A percentile compares a stretch with the other conserved stretches of the same genome.
These are phyloP conservation scores for Drosophila affinis DNA, from an alignment of 2,888 invertebrate genomes.

Conservation along the genomic window DNA sequence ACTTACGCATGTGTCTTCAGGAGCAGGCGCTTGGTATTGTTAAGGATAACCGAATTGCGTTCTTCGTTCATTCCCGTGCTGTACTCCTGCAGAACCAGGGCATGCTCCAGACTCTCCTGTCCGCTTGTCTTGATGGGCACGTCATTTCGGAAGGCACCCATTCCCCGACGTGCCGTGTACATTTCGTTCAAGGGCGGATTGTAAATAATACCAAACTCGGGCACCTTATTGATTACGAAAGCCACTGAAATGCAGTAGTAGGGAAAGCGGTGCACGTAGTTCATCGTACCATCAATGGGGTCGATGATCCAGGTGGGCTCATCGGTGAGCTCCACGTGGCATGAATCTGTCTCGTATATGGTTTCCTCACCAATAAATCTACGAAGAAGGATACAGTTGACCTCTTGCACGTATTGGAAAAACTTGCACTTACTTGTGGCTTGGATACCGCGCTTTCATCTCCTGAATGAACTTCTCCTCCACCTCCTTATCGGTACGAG, in stretches of 20 bases:
- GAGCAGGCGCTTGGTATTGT: conserved; percentile 88
- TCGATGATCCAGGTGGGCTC: conserved; percentile 63
- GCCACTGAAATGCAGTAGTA: conserved; percentile 68
- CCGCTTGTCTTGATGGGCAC: conserved; percentile 35
- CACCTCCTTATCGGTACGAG: conserved; percentile 43
- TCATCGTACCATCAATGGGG: conserved; percentile 68
- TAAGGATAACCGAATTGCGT: conserved; percentile 85
- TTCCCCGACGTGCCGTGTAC: conserved; percentile 50
- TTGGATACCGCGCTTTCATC: conserved; percentile 49
- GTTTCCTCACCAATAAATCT: conserved; percentile 60
- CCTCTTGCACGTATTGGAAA: conserved; percentile 41
- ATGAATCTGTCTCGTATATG: background rate
- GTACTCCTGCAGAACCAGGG: conserved; percentile 63
- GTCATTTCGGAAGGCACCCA: conserved; percentile 52
- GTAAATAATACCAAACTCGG: conserved; percentile 56
- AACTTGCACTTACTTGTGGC: conserved; percentile 49
- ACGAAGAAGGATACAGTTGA: no score
- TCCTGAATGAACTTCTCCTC: conserved; percentile 48
- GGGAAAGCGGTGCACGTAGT: conserved; percentile 66
- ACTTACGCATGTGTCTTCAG: conserved; percentile 89
- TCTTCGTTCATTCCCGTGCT: conserved; percentile 30
- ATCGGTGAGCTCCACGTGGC: conserved; percentile 45
- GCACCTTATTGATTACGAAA: conserved; percentile 38
- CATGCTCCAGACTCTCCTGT: conserved; percentile 30
- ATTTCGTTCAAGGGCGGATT: conserved; percentile 54